Evolutionary conservation across 2,888 invertebrate species (phyloP), one percentile per base, ranked within the genome.

Genomic region (Apodemia mormo): DNA sequence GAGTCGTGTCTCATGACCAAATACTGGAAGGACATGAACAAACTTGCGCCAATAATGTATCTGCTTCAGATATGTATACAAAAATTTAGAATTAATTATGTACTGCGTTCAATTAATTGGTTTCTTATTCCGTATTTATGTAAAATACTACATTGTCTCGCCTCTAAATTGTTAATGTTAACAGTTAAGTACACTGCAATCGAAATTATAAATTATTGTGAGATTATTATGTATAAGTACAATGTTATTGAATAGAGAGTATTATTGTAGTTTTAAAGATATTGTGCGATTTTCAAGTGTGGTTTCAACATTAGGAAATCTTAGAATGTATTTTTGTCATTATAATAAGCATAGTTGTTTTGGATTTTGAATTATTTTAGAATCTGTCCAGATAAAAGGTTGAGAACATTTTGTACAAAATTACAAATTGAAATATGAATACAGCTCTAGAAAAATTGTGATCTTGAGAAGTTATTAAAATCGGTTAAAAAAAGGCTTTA

Each of bases 141-240:
- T n/a, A n/a, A n/a, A n/a, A n/a, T n/a, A n/a, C n/a, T n/a, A 85
- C 85, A 81, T 82, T 80, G 85, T 84, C 85, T 82, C 84, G 83
- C 87, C 86, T 88, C 85, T 90, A 89, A 90, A 89, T 92, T 92
- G 90, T 92, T 92, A 89, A 88, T 85, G 83, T 91, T 92, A 90
- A 92, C 90, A 92, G 90, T 92, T 89, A 92, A 92, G 90, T 83
- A 88, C 86, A 91, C 92, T 93, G 93, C 92, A 92, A 93, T 93
- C 90, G 89, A 92, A 92, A 92, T 93, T 93, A 92, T 92, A 90
- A 92, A 93, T 90, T 92, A 92, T 91, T 92, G 90, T 92, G 91
- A 93, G 92, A 92, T 92, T 93, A 91, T 92, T 88, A 90, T 40
- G 85, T 89, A 84, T 92, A 92, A 90, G 88, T 90, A 93, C 92